A percentile compares a stretch with the other conserved stretches of the same genome.
phyloP scores from a whole-genome alignment of 2,113 vertebrate genomes.

The Elephantulus edwardii region DNA sequence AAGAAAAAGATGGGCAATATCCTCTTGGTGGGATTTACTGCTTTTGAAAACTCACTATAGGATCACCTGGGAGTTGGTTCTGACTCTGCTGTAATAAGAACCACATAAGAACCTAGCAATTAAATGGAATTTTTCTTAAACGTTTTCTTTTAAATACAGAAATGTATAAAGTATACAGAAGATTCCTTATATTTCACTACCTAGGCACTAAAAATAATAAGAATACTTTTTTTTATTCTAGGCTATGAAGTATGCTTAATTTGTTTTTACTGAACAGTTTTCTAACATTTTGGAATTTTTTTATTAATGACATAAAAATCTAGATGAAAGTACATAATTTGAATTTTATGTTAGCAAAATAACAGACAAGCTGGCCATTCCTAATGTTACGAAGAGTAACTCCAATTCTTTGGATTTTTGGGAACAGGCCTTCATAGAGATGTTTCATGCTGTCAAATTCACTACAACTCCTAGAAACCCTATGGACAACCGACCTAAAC shows the following conservation, averaged over 20 bases:
- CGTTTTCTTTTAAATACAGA: neutral
- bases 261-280: neutral
- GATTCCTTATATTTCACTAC: neutral
- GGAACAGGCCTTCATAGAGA: neutral
- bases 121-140: no score
- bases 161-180: neutral
- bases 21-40: no score
- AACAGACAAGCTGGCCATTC: neutral
- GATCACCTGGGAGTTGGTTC: no score
- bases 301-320: neutral
- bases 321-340: neutral
- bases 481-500: no score
- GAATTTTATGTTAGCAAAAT: slow-evolving; percentile 22
- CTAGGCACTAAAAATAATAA: neutral
- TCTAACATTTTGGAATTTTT: neutral
- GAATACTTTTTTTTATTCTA: neutral
- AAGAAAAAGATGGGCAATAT: no score
- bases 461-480: no score
- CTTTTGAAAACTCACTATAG: no score
- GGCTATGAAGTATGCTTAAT: neutral
- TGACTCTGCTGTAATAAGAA: no score
- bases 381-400: neutral
- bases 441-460: no score
- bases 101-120: no score
- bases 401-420: neutral